Conservation (phyloP, 2,113 vertebrate genomes). For the Oncorhynchus nerka region DNA sequence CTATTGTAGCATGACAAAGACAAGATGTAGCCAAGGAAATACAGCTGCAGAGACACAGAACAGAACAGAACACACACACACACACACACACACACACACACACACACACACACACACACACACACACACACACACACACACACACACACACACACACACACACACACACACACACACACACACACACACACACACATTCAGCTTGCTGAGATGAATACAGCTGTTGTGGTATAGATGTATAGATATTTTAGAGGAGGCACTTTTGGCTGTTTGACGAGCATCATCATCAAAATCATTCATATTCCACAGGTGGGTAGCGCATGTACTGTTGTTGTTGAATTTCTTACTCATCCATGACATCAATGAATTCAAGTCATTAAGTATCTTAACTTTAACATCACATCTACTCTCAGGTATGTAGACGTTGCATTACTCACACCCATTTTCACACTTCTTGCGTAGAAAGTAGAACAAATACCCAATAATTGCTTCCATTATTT, state of each 20-base stretch:
- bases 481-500: no score
- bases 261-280: neutral
- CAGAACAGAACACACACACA: no score
- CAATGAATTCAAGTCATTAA: neutral
- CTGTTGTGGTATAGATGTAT: slow-evolving; percentile 7
- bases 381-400: no score
- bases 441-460: no score
- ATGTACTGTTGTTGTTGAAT: neutral
- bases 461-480: no score
- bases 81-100: neutral
- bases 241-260: slow-evolving; percentile 5
- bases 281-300: slow-evolving; percentile 20
- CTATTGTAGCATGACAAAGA: slow-evolving; percentile 8
- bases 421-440: no score
- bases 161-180: neutral
- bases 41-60: slow-evolving; percentile 7
- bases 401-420: no score
- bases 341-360: neutral
- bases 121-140: neutral
- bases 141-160: neutral
- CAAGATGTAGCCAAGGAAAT: neutral
- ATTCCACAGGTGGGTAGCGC: neutral
- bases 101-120: neutral
- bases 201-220: neutral
- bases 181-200: neutral